Evolutionary conservation across 2,797 vertebrate species (phyloP).

Genomic region (Phoeniculus purpureus): DNA sequence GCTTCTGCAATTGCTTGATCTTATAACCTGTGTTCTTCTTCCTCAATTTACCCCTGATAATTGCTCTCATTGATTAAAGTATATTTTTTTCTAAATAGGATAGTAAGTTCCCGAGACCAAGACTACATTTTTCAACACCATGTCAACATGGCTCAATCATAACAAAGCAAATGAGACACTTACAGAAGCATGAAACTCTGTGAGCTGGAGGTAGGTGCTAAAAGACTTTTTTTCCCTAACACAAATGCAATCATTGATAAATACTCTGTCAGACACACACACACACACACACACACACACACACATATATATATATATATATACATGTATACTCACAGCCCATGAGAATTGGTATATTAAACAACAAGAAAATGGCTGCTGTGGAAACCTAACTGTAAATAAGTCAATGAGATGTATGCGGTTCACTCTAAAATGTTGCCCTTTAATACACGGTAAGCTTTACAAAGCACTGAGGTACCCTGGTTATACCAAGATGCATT

Average conservation of each 20-base stretch:
- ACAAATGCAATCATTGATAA: not conserved
- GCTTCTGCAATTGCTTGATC: not conserved
- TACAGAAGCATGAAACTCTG: not conserved
- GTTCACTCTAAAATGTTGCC: not conserved
- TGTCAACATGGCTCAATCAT: not conserved
- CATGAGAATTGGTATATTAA: not conserved
- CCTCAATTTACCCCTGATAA: not conserved
- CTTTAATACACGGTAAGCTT: not conserved
- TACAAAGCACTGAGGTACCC: not conserved
- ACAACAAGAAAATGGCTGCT: not conserved
- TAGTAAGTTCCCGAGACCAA: not conserved
- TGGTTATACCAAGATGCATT: not conserved
- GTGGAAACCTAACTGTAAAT: not conserved
- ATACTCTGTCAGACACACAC: not conserved
- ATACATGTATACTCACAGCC: not conserved
- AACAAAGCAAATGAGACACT: not conserved
- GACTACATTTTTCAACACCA: not conserved
- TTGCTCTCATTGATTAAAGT: not conserved
- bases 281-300: too few relatives aligned
- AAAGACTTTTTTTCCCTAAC: not conserved
- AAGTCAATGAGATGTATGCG: not conserved
- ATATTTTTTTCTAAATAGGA: not conserved
- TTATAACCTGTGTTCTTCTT: not conserved
- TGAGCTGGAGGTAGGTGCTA: not conserved
- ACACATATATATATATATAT: too few relatives aligned